Conservation (phyloP, 1,140 invertebrate species). For the Drosophila azteca region DNA sequence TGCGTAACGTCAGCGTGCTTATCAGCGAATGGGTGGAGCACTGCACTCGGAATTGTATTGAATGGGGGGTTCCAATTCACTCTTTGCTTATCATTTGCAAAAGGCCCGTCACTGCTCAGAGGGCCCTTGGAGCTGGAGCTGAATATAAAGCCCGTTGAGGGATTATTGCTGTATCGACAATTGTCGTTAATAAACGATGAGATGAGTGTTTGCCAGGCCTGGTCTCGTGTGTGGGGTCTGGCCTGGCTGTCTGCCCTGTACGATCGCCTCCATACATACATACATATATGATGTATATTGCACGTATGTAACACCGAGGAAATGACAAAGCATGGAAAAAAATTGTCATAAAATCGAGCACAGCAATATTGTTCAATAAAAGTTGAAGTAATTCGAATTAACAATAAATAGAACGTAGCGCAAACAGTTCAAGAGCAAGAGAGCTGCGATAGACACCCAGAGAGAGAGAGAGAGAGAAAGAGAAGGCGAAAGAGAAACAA, state of each 20-base stretch:
- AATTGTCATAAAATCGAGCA: conserved; percentile 48
- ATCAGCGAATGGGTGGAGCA: conserved; percentile 21
- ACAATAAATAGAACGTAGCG: conserved; percentile 55
- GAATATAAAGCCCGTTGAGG: not conserved
- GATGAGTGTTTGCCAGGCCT: conserved; percentile 8
- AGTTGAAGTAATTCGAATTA: conserved; percentile 51
- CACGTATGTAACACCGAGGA: conserved; percentile 3
- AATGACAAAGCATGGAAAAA: conserved; percentile 14
- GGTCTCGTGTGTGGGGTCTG: conserved; percentile 6
- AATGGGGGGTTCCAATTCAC: too few relatives aligned
- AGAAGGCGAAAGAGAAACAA: conserved; percentile 57
- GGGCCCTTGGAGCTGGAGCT: not conserved
- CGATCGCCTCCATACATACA: conserved; percentile 29
- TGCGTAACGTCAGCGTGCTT: conserved; percentile 38
- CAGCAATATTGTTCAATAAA: conserved; percentile 32
- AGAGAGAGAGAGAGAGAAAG: conserved; percentile 12
- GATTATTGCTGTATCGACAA: conserved; percentile 31
- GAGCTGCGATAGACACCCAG: not conserved
- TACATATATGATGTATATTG: too few relatives aligned
- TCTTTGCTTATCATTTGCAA: too few relatives aligned
- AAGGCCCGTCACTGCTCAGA: too few relatives aligned
- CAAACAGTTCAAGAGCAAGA: not conserved
- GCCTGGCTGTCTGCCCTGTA: conserved; percentile 6
- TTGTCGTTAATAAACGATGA: conserved; percentile 35
- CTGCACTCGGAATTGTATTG: conserved; percentile 1